These are phyloP conservation scores for Aythya baeri DNA, from an alignment of 2,113 vertebrate species.

Conservation along the genomic window DNA sequence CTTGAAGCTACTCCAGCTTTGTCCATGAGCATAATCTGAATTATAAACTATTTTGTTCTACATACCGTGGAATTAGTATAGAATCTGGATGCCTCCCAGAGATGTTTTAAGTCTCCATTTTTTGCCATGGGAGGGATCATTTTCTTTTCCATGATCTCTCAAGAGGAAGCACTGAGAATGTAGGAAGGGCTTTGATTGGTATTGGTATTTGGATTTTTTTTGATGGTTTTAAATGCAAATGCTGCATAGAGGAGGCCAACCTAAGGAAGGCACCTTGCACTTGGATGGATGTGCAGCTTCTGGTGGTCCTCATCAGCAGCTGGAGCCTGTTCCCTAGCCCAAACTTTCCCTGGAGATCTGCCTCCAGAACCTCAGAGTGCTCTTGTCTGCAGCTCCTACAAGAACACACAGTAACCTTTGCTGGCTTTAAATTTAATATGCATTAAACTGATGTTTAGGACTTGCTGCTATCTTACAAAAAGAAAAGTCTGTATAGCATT, in stretches of 20 bases:
- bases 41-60: conserved; percentile 51
- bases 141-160: background rate
- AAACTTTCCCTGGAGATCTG: background rate
- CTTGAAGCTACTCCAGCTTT: conserved; percentile 41
- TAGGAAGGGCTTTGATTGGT: background rate
- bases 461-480: background rate
- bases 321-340: background rate
- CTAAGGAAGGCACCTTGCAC: background rate
- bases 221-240: background rate
- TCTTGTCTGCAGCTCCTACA: fast-evolving
- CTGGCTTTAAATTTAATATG: background rate
- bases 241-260: background rate
- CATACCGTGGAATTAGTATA: background rate
- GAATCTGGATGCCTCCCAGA: conserved; percentile 18
- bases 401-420: fast-evolving
- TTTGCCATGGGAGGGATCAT: background rate
- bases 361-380: background rate
- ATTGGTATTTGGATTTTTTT: background rate
- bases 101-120: background rate
- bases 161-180: background rate
- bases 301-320: background rate
- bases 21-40: conserved; percentile 18
- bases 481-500: background rate
- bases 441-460: background rate
- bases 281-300: background rate